phyloP scores from a whole-genome alignment of 2,113 vertebrate species.

The Pholis gunnellus region DNA sequence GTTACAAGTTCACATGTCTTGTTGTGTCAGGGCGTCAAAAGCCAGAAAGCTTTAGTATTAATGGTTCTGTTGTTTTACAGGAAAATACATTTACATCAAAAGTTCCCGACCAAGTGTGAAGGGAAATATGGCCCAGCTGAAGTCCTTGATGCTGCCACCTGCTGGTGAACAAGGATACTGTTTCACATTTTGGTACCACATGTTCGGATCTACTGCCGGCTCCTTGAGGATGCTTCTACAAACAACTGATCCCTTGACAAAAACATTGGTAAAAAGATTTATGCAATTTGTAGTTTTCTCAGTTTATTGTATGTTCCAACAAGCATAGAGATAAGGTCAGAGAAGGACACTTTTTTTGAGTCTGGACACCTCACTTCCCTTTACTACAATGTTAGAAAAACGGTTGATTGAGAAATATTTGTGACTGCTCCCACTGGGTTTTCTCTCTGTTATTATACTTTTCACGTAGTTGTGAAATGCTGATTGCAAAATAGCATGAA shows the following conservation, averaged over 20 bases:
- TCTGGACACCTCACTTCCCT: constrained; percentile 59
- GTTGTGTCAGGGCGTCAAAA: neutral
- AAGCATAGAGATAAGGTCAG: neutral
- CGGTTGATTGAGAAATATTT: constrained; percentile 65
- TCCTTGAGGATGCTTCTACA: constrained; percentile 75
- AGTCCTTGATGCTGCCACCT: constrained; percentile 78
- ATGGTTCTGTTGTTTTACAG: constrained; percentile 62
- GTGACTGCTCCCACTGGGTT: constrained; percentile 7
- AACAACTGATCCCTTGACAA: constrained; percentile 51
- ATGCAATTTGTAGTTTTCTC: neutral
- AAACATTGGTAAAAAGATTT: constrained; percentile 69
- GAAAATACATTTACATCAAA: constrained; percentile 79
- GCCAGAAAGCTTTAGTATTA: neutral
- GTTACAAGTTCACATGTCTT: neutral
- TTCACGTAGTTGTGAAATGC: constrained; percentile 71
- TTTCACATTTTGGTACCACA: constrained; percentile 83
- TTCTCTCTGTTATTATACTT: constrained; percentile 47
- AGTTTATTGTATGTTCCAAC: neutral
- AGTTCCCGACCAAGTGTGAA: constrained; percentile 68
- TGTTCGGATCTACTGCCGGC: constrained; percentile 82
- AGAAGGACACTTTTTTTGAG: neutral
- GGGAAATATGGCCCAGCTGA: constrained; percentile 73
- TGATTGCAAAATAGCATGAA: constrained; percentile 67
- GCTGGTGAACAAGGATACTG: constrained; percentile 81
- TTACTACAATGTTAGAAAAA: constrained; percentile 22